Evolutionary conservation across 2,113 vertebrate genomes (phyloP).

Genomic region (Noturus placidus): DNA sequence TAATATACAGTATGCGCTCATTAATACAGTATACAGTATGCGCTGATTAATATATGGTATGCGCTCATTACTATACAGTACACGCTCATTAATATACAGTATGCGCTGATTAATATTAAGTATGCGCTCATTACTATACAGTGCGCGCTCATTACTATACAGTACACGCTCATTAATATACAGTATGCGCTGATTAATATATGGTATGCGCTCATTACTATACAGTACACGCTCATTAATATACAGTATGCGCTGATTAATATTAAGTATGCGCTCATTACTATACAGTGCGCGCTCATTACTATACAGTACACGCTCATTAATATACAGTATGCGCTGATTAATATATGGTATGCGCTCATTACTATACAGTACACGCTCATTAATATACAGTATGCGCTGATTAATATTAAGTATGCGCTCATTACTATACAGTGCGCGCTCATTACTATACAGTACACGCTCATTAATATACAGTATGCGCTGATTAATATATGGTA

Average conservation of each 20-base stretch:
- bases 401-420: too few species aligned
- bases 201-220: neutral
- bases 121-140: neutral
- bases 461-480: too few species aligned
- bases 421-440: too few species aligned
- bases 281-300: neutral
- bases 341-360: too few species aligned
- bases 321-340: too few species aligned
- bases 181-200: neutral
- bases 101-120: neutral
- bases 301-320: neutral
- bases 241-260: neutral
- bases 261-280: neutral
- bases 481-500: too few species aligned
- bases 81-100: neutral
- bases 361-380: too few species aligned
- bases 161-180: neutral
- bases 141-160: neutral
- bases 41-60: neutral
- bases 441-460: too few species aligned
- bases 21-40: neutral
- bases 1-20: neutral
- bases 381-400: too few species aligned
- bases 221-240: neutral
- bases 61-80: neutral